Conservation (phyloP, 2,797 vertebrate genomes). For the Falco cherrug region DNA sequence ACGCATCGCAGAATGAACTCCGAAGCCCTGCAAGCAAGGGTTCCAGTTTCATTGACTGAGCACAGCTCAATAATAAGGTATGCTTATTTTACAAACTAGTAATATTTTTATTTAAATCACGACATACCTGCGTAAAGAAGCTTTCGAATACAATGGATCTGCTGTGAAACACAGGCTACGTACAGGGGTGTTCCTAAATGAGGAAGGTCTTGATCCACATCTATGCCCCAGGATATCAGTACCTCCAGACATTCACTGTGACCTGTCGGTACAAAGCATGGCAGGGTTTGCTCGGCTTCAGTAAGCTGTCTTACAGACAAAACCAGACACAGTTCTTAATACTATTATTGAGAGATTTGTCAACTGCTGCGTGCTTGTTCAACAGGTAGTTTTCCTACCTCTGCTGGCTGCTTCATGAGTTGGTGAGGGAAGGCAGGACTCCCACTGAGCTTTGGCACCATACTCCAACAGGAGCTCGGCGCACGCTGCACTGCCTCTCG, state of each 20-base stretch:
- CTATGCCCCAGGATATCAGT: conserved; percentile 90
- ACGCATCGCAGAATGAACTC: background rate
- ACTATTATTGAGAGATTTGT: background rate
- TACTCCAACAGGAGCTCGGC: conserved; percentile 89
- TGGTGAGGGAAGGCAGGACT: conserved; percentile 88
- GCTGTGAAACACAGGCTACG: conserved; percentile 87
- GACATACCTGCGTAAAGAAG: conserved; percentile 91
- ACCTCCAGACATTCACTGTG: conserved; percentile 90
- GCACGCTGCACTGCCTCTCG: conserved; percentile 87
- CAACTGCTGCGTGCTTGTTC: background rate
- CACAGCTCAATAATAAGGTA: background rate
- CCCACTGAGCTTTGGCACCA: conserved; percentile 87
- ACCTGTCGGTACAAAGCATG: conserved; percentile 78
- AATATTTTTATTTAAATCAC: background rate
- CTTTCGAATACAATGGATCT: conserved; percentile 88
- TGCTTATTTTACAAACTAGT: background rate
- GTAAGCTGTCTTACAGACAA: background rate
- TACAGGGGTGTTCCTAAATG: conserved; percentile 94
- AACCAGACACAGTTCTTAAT: background rate
- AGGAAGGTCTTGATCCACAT: conserved; percentile 92
- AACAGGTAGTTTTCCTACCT: conserved; percentile 75
- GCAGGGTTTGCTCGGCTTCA: background rate
- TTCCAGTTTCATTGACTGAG: background rate
- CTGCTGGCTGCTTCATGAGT: conserved; percentile 91
- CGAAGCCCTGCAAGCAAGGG: background rate